phyloP scores from a whole-genome alignment of 2,888 invertebrate species.

The Anaspis maculata region DNA sequence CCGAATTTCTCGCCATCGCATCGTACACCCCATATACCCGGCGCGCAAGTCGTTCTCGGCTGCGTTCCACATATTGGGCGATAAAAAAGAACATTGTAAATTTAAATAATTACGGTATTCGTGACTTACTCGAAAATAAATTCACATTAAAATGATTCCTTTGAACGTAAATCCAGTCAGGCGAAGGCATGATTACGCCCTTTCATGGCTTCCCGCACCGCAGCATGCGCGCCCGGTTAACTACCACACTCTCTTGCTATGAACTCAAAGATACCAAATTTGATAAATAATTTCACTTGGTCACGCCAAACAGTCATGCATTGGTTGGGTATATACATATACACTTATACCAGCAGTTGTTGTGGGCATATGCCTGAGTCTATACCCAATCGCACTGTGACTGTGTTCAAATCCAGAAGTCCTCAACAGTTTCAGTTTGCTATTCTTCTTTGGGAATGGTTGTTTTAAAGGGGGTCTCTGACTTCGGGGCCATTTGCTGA shows the following conservation, averaged over 20 bases:
- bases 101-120: constrained; percentile 20
- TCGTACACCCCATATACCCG: too few relatives aligned
- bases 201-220: constrained; percentile 15
- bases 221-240: constrained; percentile 15
- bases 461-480: too few relatives aligned
- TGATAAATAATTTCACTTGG: constrained; percentile 21
- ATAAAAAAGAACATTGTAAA: constrained; percentile 12
- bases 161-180: constrained; percentile 19
- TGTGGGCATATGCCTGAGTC: too few relatives aligned
- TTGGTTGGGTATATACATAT: constrained; percentile 1
- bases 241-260: constrained; percentile 16
- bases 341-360: too few relatives aligned
- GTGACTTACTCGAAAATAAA: constrained; percentile 24
- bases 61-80: too few relatives aligned
- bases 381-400: too few relatives aligned
- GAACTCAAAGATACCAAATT: constrained; percentile 22
- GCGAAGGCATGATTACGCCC: constrained; percentile 22
- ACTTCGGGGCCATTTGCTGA: too few relatives aligned
- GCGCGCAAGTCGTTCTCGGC: too few relatives aligned
- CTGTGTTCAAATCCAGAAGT: too few relatives aligned
- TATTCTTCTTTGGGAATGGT: too few relatives aligned
- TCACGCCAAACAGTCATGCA: constrained; percentile 21
- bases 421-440: too few relatives aligned
- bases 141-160: constrained; percentile 21
- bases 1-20: too few relatives aligned